Base-by-base conservation (phyloP, 1,140 invertebrate species). In the Nixonia krombeini region DNA sequence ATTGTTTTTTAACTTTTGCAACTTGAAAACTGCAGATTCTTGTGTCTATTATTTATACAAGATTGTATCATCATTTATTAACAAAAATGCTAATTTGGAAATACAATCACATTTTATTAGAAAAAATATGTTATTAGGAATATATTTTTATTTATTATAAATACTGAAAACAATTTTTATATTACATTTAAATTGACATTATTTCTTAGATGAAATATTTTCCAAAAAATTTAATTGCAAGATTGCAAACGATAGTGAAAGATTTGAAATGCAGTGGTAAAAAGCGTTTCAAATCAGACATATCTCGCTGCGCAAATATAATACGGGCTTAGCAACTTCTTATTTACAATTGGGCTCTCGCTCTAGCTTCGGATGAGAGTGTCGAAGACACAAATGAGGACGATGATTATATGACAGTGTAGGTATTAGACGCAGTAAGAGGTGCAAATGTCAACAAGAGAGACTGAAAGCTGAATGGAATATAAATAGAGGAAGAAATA, bases 301-400 rank as follows among this genome's bases (percentile, higher is more conserved):
- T 50, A 47, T 66, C 21, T 41, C 55, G 58, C 25, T 56, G 56
- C 12, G 15, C 38, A 41, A 50, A 33, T 50, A 67, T 67, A 67
- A 67, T 45, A 49, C 42, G 41, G 44, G 59, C 61, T 64, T 57
- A 56, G 55, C 41, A 46, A 29, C 47, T 52, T 59, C 45, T 65
- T 67, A 72, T 72, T 74, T 62, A 61, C 41, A 50, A 59, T 55
- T 51, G 29, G 33, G 44, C 25, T 53, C 65, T 40, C 67, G 56
- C 61, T 53, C 55, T 33, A 10, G 28, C 25, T 59, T 37, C 12
- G 41, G 38, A 37, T 9, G 55, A 56, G 58, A 57, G 44, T 61
- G 67, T 64, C 56, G 57, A 68, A 53, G 65, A 62, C 47, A 49
- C 33, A 65, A 72, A 75, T 44, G 49, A 50, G 55, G 55, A 40